A percentile compares a stretch with the other conserved stretches of the same genome.
phyloP scores from a whole-genome alignment of 35 echinoderm and acorn worm genomes.

The Ptychodera flava region DNA sequence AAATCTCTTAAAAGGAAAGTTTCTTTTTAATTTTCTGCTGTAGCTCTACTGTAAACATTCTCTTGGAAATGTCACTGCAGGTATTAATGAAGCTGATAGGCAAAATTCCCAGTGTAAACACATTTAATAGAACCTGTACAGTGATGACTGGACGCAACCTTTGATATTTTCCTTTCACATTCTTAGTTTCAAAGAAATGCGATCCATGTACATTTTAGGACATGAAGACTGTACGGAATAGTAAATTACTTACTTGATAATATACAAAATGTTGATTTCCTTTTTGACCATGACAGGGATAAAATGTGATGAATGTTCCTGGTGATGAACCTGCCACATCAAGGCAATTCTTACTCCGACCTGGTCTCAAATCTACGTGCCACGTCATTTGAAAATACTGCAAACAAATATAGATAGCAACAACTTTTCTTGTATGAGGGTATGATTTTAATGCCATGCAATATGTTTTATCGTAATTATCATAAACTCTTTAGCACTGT shows the following conservation, averaged over 20 bases:
- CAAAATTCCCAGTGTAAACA: too few relatives aligned
- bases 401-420: slow-evolving; percentile 4
- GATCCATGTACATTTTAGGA: too few relatives aligned
- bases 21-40: too few relatives aligned
- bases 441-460: neutral
- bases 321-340: slow-evolving; percentile 53
- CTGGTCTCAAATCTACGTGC: slow-evolving; percentile 81
- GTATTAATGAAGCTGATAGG: too few relatives aligned
- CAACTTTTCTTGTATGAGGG: neutral
- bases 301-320: slow-evolving; percentile 47
- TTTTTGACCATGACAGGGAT: slow-evolving; percentile 71
- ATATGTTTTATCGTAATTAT: neutral
- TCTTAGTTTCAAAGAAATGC: too few relatives aligned
- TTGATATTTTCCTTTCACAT: too few relatives aligned
- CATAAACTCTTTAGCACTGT: neutral
- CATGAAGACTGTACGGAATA: too few relatives aligned
- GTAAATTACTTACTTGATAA: slow-evolving; percentile 64
- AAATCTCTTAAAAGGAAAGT: too few relatives aligned
- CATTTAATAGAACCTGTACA: too few relatives aligned
- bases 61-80: too few relatives aligned
- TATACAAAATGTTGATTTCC: slow-evolving; percentile 91
- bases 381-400: slow-evolving; percentile 79
- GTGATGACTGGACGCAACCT: too few relatives aligned
- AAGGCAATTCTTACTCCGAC: slow-evolving; percentile 48
- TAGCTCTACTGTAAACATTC: too few relatives aligned